Conservation (phyloP, 2,888 invertebrate species). For the Andrena marginata region DNA sequence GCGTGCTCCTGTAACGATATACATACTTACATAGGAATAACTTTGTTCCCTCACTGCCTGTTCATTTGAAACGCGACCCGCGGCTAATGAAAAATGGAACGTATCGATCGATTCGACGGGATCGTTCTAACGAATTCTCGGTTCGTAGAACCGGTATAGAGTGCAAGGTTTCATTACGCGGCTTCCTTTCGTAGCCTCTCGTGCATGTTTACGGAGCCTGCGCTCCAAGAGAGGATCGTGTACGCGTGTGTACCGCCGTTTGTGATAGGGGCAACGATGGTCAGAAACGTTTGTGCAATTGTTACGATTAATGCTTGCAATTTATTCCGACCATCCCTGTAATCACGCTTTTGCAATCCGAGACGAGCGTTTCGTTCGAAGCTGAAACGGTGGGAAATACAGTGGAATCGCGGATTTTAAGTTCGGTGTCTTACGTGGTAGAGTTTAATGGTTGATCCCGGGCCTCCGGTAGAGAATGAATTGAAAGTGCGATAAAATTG, state of each 20-base stretch:
- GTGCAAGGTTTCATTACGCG: not conserved
- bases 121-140: constrained; percentile 15
- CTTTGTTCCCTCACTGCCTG: constrained; percentile 54
- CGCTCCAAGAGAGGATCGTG: not conserved
- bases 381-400: not conserved
- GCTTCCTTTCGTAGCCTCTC: constrained; percentile 26
- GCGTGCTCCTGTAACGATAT: constrained; percentile 16
- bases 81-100: not conserved
- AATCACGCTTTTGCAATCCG: not conserved
- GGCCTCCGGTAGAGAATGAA: too few species aligned
- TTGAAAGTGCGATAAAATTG: not conserved
- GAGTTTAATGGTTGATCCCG: not conserved
- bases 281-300: constrained; percentile 62
- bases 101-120: constrained; percentile 57
- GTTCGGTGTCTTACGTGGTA: not conserved
- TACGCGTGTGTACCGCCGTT: constrained; percentile 11
- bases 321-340: constrained; percentile 12
- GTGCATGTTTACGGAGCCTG: not conserved
- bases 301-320: constrained; percentile 39
- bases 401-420: not conserved
- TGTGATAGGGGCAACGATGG: constrained; percentile 47
- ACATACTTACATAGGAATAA: constrained; percentile 14
- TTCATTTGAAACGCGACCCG: constrained; percentile 29
- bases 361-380: not conserved
- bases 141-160: constrained; percentile 8